Evolutionary conservation across 2,888 invertebrate species (phyloP), one percentile per base, ranked within the genome.

Genomic region (Orthosia gothica): DNA sequence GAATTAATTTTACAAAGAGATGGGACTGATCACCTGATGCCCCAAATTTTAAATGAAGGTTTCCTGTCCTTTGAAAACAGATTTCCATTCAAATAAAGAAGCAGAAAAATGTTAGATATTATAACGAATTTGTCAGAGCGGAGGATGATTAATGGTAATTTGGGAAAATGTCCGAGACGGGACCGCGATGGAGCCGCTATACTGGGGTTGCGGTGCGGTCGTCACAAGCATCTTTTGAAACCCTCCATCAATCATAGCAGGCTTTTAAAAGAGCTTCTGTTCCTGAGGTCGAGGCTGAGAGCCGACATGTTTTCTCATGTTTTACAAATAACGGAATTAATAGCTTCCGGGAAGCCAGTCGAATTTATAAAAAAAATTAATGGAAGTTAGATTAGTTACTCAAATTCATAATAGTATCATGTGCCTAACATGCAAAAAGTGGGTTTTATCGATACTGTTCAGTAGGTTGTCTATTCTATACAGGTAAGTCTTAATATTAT

Each of bases 91-190:
- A 73, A 74, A 82, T 70, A 76, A 74, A 77, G 67, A 69, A 47
- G 20, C 40, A 70, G 64, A 81, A 80, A 83, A 79, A 85, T 49
- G 15, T 61, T 52, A 40, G 74, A 70, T 76, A 83, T 65, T 76
- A 83, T 65, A 80, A 70, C 74, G 81, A 86, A 91, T 92, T 91
- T 91, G 90, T 89, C 89, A 85, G 72, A 79, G 69, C 82, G 74
- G 69, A 45, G 81, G 74, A 89, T 91, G 92, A 92, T 92, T 91
- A 88, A 92, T 92, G 91, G 80, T 78, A 76, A 85, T 84, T 86
- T 84, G 73, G 26, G 77, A 76, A 82, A 84, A 81, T 71, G 87
- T 84, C 83, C 81, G 77, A 79, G 82, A 81, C 47, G 73, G 54
- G 69, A 70, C 73, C 20, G 63, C 70, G 54, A 52, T 23, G 72